phyloP scores from a whole-genome alignment of 2,113 vertebrate species.

The Camelus dromedarius region DNA sequence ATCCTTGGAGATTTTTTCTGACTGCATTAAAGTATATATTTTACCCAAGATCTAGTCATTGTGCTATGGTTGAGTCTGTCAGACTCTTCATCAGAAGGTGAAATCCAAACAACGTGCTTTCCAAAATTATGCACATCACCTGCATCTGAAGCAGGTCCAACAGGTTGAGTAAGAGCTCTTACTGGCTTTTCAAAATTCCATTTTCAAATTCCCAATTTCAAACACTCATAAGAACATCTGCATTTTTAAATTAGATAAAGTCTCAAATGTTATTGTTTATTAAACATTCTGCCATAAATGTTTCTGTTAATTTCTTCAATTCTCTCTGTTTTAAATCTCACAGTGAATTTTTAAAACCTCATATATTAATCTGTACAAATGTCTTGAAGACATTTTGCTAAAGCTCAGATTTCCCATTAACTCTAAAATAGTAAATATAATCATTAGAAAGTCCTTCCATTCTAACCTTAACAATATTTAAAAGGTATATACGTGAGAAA shows the following conservation, averaged over 20 bases:
- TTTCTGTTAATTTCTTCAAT: slow-evolving; percentile 5
- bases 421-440: neutral
- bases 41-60: neutral
- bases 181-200: neutral
- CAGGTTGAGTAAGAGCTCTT: neutral
- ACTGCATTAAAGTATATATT: neutral
- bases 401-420: slow-evolving; percentile 15
- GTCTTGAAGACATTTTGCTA: neutral
- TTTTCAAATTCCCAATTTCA: slow-evolving; percentile 11
- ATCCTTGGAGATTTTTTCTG: neutral
- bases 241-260: slow-evolving; percentile 51
- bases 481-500: neutral
- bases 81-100: slow-evolving; percentile 25
- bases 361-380: neutral
- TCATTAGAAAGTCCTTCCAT: neutral
- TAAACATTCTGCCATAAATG: neutral
- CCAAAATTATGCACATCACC: neutral
- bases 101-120: neutral
- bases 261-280: neutral
- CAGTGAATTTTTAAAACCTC: neutral
- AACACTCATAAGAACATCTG: neutral
- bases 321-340: neutral
- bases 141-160: neutral
- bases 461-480: neutral
- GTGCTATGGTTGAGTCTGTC: neutral